Conservation (phyloP, 2,888 invertebrate species). For the Taphrorychus bicolor region DNA sequence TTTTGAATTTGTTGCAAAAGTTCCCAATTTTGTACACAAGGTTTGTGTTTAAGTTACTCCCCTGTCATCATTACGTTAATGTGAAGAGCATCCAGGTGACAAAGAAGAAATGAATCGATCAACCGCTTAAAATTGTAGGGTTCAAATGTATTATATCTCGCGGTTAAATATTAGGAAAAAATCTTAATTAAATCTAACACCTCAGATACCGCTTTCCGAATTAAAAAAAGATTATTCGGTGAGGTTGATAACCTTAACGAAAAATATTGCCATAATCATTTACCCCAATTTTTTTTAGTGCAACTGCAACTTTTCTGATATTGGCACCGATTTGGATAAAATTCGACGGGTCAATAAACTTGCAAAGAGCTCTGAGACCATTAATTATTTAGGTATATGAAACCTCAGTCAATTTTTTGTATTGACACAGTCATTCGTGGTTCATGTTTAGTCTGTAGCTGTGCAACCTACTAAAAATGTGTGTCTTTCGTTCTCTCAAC, state of each 20-base stretch:
- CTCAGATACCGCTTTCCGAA: background rate
- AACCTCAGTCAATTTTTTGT: constrained; percentile 1
- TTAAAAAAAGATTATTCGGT: background rate
- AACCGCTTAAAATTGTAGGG: no score
- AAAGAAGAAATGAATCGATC: no score
- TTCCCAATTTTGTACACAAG: no score
- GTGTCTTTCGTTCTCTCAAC: background rate
- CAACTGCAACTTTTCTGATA: constrained; percentile 27
- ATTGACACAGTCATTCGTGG: background rate
- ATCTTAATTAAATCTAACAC: background rate
- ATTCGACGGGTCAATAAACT: constrained; percentile 28
- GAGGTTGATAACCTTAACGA: constrained; percentile 31
- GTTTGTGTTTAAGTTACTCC: no score
- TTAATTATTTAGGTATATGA: constrained; percentile 1
- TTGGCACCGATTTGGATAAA: constrained; percentile 36
- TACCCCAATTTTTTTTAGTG: constrained; percentile 29
- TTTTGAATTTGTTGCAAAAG: no score
- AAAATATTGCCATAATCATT: constrained; percentile 23
- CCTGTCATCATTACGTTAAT: no score
- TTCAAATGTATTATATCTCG: background rate
- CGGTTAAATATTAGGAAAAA: background rate
- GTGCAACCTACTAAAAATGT: background rate
- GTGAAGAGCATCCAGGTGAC: no score
- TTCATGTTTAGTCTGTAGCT: background rate
- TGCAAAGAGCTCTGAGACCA: constrained; percentile 4